Percentiles rank a stretch among this genome's conserved stretches.
Evolutionary conservation across 2,113 vertebrate genomes (phyloP).

Genomic region (Sapayoa aenigma): DNA sequence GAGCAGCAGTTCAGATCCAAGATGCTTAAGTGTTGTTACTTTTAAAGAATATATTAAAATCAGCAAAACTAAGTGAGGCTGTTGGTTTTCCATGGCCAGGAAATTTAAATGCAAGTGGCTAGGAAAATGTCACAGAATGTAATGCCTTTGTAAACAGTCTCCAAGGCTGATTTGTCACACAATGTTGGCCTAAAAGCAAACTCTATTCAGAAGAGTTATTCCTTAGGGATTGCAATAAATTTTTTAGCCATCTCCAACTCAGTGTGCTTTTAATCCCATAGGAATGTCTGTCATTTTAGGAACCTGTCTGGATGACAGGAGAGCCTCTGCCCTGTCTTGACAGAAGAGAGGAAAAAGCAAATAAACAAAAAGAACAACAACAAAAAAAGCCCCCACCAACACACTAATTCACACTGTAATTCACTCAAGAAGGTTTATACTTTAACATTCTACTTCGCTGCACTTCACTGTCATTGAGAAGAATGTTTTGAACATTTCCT

Average conservation of each 20-base stretch:
- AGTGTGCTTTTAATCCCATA: not conserved
- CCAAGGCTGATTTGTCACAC: slow-evolving; percentile 1
- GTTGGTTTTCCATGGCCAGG: not conserved
- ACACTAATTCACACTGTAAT: too few species aligned
- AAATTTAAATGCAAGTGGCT: not conserved
- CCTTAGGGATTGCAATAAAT: not conserved
- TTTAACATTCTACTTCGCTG: not conserved
- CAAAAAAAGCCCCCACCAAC: not conserved
- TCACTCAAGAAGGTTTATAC: not conserved
- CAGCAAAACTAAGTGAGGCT: not conserved
- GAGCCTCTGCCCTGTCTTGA: not conserved
- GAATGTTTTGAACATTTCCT: not conserved
- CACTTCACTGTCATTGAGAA: not conserved
- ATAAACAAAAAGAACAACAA: not conserved
- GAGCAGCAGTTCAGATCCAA: not conserved
- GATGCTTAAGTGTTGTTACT: not conserved
- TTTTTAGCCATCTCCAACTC: not conserved
- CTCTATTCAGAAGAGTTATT: not conserved
- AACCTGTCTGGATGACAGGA: not conserved
- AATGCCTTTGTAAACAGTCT: not conserved
- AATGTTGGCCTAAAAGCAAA: not conserved
- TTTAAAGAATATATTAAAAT: not conserved
- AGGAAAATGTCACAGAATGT: not conserved
- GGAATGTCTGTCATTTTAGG: not conserved
- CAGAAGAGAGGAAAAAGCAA: not conserved